Evolutionary conservation across 2,113 vertebrate species (phyloP), one percentile per base, ranked within the genome.

Genomic region (Collichthys lucidus): DNA sequence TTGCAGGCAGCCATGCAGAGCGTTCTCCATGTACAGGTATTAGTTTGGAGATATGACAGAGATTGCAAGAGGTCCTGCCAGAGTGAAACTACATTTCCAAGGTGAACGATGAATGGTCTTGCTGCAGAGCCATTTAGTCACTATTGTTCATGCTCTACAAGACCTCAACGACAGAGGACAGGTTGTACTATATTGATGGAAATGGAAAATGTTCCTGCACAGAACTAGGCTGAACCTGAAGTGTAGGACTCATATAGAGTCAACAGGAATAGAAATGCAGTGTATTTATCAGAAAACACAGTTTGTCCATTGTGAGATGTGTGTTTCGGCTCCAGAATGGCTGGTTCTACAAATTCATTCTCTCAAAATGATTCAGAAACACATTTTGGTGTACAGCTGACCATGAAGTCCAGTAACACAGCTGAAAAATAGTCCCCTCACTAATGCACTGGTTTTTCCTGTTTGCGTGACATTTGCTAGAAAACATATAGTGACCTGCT

Each of bases 121-220:
- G 64, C 66, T 66, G 65, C 65, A 46, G 35, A 78, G 74, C 50
- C 64, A 82, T 82, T 82, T 82, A 82, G 74, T 81, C 74, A 42
- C n/a, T 52, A 52, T 61, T 79, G 69, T 74, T 85, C 74, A 62
- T 53, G 40, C 20, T 75, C 40, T 66, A 46, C 82, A 78, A 78
- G 40, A 24, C 22, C 61, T 14, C 61, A 61, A 62, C 67, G 71
- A 80, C 55, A 71, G 74, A 69, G 65, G 47, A 65, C 69, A 82
- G 63, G 19, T 82, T 61, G 68, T 17, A 46, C 19, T 68, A 8
- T 60, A 61, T 56, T 19, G 62, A 64, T 17, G 72, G 56, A 76
- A 75, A 67, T 72, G 60, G 72, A 52, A 76, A 75, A 67, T 72
- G 60, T 42, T 68, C 31, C 15, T 59, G 55, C 73, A 55, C 53